Evolutionary conservation across 2,113 vertebrate species (phyloP).

Genomic region (Pluvialis apricaria): DNA sequence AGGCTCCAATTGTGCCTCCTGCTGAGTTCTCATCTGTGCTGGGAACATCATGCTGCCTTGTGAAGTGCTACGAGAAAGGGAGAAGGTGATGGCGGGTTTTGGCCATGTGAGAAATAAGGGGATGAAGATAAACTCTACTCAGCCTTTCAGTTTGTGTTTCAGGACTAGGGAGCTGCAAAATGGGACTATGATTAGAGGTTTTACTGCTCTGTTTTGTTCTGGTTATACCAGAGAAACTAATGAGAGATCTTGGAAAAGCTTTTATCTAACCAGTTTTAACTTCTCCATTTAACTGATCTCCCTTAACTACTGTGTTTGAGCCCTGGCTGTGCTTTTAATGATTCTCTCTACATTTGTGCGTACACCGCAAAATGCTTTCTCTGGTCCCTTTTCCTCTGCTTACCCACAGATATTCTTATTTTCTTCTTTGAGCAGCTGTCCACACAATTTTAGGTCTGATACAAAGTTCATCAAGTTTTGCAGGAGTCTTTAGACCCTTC

Average conservation of each 20-base stretch:
- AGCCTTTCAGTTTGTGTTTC: not conserved
- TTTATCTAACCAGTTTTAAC: not conserved
- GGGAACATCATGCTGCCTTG: not conserved
- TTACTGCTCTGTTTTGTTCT: not conserved
- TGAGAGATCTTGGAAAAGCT: not conserved
- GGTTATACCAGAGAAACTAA: not conserved
- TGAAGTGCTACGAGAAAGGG: not conserved
- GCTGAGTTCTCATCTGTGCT: not conserved
- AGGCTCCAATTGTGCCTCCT: not conserved
- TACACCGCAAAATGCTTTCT: not conserved
- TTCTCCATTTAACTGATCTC: not conserved
- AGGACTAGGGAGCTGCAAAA: not conserved
- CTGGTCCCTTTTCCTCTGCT: not conserved
- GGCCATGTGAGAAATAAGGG: not conserved
- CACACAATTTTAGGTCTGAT: not conserved
- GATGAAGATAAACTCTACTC: not conserved
- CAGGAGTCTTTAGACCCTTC: not conserved
- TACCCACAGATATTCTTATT: not conserved
- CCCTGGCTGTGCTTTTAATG: not conserved
- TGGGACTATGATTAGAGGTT: not conserved
- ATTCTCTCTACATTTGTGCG: not conserved
- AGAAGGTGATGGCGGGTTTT: not conserved
- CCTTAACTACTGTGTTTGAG: not conserved
- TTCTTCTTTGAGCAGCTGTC: not conserved
- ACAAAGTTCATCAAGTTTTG: not conserved